Conservation (phyloP, 2,888 invertebrate species). For the Sarcophaga rosellei region DNA sequence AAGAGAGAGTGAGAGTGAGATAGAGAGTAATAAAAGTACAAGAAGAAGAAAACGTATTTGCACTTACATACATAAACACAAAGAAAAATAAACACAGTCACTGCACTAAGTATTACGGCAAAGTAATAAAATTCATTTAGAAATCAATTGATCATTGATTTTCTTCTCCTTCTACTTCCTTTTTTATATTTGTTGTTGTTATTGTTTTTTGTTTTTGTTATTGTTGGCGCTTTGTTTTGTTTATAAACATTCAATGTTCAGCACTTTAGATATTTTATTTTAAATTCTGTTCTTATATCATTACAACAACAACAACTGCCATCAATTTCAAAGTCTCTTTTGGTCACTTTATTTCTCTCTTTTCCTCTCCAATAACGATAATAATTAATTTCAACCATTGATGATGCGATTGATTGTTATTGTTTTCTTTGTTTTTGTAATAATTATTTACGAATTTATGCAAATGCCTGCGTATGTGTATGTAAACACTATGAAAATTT, state of each 20-base stretch:
- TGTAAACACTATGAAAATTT: conserved; percentile 33
- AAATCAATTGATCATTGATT: conserved; percentile 26
- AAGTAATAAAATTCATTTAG: conserved; percentile 31
- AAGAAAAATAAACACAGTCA: neutral
- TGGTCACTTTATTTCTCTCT: too few species aligned
- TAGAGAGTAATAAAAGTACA: neutral
- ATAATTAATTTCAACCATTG: conserved; percentile 25
- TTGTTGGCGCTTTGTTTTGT: neutral
- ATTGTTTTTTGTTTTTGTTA: too few species aligned
- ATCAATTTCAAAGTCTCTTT: too few species aligned
- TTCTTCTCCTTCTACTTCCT: neutral
- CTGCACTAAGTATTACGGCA: too few species aligned
- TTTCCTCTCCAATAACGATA: neutral
- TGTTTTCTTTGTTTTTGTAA: conserved; percentile 14
- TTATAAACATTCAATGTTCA: conserved; percentile 18
- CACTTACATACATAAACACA: too few species aligned
- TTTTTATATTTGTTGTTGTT: too few species aligned
- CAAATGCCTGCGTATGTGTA: conserved; percentile 9
- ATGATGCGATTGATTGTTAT: conserved; percentile 37
- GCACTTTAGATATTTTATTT: conserved; percentile 14
- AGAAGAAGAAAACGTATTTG: too few species aligned
- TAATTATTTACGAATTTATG: conserved; percentile 16
- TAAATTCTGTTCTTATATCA: too few species aligned
- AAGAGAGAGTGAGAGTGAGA: neutral
- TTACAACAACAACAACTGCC: too few species aligned